Percentiles rank a stretch among this genome's conserved stretches.
Evolutionary conservation across 1,140 invertebrate species (phyloP).

Genomic region (Ceratitis capitata): DNA sequence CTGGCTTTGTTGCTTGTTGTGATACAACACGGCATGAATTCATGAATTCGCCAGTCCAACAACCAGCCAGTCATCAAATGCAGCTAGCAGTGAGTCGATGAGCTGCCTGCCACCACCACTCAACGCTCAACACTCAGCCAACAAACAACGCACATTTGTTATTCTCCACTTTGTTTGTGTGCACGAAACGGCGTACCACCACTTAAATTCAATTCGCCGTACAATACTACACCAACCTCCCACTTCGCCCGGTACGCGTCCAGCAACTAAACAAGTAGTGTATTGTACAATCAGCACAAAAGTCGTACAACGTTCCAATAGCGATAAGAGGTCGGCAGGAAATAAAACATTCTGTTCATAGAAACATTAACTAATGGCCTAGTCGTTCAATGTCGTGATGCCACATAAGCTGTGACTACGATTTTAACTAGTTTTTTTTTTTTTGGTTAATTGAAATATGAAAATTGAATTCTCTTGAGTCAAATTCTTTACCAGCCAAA

Average conservation of each 20-base stretch:
- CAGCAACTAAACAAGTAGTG: background rate
- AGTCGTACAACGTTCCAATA: conserved; percentile 26
- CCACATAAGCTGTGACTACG: no score
- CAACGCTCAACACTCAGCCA: background rate
- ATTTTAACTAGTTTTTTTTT: no score
- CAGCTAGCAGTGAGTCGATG: background rate
- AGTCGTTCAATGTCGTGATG: no score
- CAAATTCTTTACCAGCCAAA: no score
- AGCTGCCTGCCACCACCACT: conserved; percentile 13
- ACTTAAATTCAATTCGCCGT: conserved; percentile 18
- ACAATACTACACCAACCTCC: background rate
- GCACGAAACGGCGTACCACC: conserved; percentile 15
- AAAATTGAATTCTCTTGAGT: no score
- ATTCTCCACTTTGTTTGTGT: background rate
- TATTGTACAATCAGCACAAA: conserved; percentile 30
- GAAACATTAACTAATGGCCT: no score
- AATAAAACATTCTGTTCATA: background rate
- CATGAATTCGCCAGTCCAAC: background rate
- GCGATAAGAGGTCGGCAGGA: background rate
- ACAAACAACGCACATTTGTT: background rate
- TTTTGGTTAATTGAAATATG: no score
- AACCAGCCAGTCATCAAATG: background rate
- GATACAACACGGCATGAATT: background rate
- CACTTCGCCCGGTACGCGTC: background rate
- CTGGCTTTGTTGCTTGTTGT: background rate